phyloP scores from a whole-genome alignment of 2,797 vertebrate species.

The Lophotriccus pileatus region DNA sequence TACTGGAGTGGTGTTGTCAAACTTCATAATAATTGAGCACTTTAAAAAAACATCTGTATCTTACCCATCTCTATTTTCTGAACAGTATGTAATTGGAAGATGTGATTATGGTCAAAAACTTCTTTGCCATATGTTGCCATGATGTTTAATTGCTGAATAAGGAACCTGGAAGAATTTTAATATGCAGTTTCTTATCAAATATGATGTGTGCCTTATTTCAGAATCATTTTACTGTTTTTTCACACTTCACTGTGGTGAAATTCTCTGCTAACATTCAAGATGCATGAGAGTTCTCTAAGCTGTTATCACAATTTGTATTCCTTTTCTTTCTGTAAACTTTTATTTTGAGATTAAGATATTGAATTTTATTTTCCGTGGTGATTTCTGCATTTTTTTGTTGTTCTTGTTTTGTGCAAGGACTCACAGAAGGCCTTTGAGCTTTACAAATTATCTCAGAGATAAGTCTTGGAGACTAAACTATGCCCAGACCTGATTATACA shows the following conservation, averaged over 20 bases:
- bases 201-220: neutral
- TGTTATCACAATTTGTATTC: neutral
- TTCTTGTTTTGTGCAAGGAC: neutral
- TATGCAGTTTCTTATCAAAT: neutral
- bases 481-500: neutral
- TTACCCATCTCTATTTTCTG: neutral
- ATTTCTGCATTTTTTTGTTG: rapidly evolving
- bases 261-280: neutral
- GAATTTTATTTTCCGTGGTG: neutral
- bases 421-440: neutral
- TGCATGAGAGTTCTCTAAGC: neutral
- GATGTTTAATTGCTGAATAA: neutral
- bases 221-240: neutral
- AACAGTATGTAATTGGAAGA: neutral
- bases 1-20: neutral
- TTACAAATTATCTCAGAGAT: neutral
- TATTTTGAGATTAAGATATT: neutral
- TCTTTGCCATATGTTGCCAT: rapidly evolving
- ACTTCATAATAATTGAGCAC: neutral
- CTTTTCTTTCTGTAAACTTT: neutral
- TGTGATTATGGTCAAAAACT: neutral
- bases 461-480: neutral
- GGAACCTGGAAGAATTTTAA: neutral
- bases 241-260: neutral
- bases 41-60: neutral